Base-by-base conservation (phyloP, 2,113 vertebrate species). In the Lycaon pictus region DNA sequence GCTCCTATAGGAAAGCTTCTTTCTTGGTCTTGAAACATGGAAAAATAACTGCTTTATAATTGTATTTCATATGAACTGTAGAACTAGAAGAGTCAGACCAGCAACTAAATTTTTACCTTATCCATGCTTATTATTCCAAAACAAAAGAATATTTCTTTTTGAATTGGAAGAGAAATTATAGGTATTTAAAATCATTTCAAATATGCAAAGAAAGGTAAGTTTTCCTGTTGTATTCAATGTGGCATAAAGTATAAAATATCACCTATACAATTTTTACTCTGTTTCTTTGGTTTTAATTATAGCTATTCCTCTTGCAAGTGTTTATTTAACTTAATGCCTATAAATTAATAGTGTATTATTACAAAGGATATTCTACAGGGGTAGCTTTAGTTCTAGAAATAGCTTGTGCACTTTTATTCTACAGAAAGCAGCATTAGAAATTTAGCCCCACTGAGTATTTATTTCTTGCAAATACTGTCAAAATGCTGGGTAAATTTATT, bases 401-500 rank as follows among this genome's bases (percentile, higher is more conserved):
- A 88, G 17, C 27, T 82, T 71, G 17, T 85, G 29, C 8, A 89
- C 32, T 81, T 96, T 84, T 55, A 92, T 80, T 84, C 69, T 67
- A 74, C 37, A 92, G 63, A 92, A 96, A 81, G 22, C 51, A 92
- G 63, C 23, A 85, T 86, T 88, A 67, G 43, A 58, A 94, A 97
- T 79, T 94, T 72, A 93, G 56, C 23, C 5, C 11, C 51, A 77
- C 2, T 58, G 87, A 95, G 69, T 96, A 95, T 84, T 72, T 96
- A 58, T 92, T 96, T 81, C 87, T 87, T 96, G 19, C 15, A 97
- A 93, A 95, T 91, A 35, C 43, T 89, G 35, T 95, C 55, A 95
- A 93, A 93, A 96, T 97, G 7, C 65, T 87, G 20, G 20, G 35
- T 94, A 51, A 90, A 95, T 94, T 96, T 96, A 90, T 97, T 92